phyloP scores from a whole-genome alignment of 2,888 invertebrate genomes.

The Pyrgus malvae region DNA sequence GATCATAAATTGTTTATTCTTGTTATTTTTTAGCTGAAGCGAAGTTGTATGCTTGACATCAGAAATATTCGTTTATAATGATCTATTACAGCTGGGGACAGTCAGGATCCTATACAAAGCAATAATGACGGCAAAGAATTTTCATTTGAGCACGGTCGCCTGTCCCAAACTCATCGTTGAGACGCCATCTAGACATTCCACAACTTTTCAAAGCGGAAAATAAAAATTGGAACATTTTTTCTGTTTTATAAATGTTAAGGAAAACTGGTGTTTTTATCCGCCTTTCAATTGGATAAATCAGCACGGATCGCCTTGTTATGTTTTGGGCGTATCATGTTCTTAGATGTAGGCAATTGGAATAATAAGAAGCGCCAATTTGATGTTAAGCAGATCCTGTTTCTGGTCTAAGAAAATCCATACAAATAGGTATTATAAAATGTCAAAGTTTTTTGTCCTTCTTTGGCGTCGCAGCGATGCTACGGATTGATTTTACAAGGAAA shows the following conservation, averaged over 20 bases:
- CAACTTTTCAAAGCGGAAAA: slow-evolving; percentile 57
- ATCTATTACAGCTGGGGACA: slow-evolving; percentile 23
- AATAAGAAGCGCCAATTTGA: background rate
- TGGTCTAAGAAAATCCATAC: background rate
- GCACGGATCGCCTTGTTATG: slow-evolving; percentile 5
- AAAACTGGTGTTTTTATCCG: slow-evolving; percentile 17
- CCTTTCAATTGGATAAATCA: slow-evolving; percentile 16
- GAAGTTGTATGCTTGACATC: background rate
- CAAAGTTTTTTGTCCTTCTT: too few species aligned
- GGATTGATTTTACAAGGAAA: too few species aligned
- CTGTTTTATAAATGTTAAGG: slow-evolving; percentile 22
- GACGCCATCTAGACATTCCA: slow-evolving; percentile 66
- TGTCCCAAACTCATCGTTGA: slow-evolving; percentile 53
- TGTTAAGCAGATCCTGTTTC: background rate
- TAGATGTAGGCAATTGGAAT: background rate
- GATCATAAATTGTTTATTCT: too few species aligned
- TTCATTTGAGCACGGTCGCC: slow-evolving; percentile 65
- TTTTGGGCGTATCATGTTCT: slow-evolving; percentile 7
- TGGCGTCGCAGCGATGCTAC: too few species aligned
- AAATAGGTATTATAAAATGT: too few species aligned
- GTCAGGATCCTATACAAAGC: slow-evolving; percentile 54
- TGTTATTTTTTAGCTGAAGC: too few species aligned
- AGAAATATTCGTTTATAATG: slow-evolving; percentile 22
- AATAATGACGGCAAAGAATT: slow-evolving; percentile 71
- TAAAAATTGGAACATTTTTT: slow-evolving; percentile 23